Base-by-base conservation (phyloP, 2,888 invertebrate species). In the Cerceris rybyensis region DNA sequence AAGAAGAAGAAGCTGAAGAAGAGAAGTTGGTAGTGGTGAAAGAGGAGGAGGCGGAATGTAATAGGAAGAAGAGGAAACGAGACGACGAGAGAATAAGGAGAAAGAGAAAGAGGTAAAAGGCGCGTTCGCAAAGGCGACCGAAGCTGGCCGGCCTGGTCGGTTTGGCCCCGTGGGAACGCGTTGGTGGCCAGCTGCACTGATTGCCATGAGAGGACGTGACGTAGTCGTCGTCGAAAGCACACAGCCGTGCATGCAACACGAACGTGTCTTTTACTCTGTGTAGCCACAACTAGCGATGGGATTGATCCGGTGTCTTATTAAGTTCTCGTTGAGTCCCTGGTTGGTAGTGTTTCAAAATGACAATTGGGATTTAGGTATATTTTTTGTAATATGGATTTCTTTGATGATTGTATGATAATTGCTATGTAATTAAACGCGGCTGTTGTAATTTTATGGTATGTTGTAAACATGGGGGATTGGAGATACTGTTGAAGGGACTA, bases 151-250 rank as follows among this genome's bases (percentile, higher is more conserved):
- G 87, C 79, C 81, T 78, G 85, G 87, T 87, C 83, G 87, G 85
- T 89, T 88, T 88, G 90, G 90, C 90, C 89, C 89, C 91, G 91
- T 91, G 91, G 90, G 91, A 91, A 91, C 90, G 91, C 91, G 91
- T 91, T 90, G 91, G 91, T 90, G 91, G 90, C 90, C 91, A 91
- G 91, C 91, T 91, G 91, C 91, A 91, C 89, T 90, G 90, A 91
- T 90, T 89, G 90, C 90, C 87, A 86, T 82, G 89, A 88, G 89
- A 88, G 89, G 88, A 88, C 90, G 88, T 88, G 86, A 88, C 86
- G 87, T 90, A 86, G 88, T 78, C 78, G 84, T 85, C 83, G 86
- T 78, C 82, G 85, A 73, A 80, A 72, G 69, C 71, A 79, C 77
- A 70, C 78, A 76, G 69, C 55, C 68, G 75, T 55, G 70, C 78